phyloP scores from a whole-genome alignment of 1,140 invertebrate genomes.

The Drosophila oshimai region DNA sequence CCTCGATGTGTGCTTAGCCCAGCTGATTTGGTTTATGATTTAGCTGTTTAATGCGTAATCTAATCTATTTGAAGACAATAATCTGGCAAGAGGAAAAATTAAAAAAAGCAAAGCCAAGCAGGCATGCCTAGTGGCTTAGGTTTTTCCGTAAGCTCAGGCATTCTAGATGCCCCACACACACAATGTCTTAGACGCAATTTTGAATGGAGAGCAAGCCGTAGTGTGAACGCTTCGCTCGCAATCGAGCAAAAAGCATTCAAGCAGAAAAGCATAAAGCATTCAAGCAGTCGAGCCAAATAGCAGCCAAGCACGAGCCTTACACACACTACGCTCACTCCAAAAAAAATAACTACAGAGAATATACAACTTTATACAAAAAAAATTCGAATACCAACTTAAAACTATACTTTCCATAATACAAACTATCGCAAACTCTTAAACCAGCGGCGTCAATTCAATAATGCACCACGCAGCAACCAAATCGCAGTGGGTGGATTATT shows the following conservation, averaged over 20 bases:
- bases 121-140: slow-evolving; percentile 39
- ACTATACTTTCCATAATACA: slow-evolving; percentile 79
- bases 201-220: slow-evolving; percentile 45
- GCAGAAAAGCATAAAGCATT: slow-evolving; percentile 4
- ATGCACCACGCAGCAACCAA: slow-evolving; percentile 60
- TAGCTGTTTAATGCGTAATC: slow-evolving; percentile 18
- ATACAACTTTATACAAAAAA: slow-evolving; percentile 32
- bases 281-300: not conserved
- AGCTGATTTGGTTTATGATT: slow-evolving; percentile 40
- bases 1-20: slow-evolving; percentile 42
- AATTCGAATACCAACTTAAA: slow-evolving; percentile 40
- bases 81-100: slow-evolving; percentile 21
- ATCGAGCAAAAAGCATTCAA: slow-evolving; percentile 1
- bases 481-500: slow-evolving; percentile 79
- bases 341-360: slow-evolving; percentile 33
- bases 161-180: slow-evolving; percentile 29
- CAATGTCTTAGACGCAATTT: slow-evolving; percentile 9
- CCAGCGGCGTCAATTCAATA: slow-evolving; percentile 81
- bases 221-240: slow-evolving; percentile 31
- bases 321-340: slow-evolving; percentile 52
- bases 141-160: slow-evolving; percentile 3
- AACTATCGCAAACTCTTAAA: slow-evolving; percentile 70
- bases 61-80: slow-evolving; percentile 1
- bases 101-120: slow-evolving; percentile 14
- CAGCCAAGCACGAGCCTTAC: slow-evolving; percentile 22